phyloP scores from a whole-genome alignment of 64 coral and sea anemone species.

The Actinia tenebrosa region DNA sequence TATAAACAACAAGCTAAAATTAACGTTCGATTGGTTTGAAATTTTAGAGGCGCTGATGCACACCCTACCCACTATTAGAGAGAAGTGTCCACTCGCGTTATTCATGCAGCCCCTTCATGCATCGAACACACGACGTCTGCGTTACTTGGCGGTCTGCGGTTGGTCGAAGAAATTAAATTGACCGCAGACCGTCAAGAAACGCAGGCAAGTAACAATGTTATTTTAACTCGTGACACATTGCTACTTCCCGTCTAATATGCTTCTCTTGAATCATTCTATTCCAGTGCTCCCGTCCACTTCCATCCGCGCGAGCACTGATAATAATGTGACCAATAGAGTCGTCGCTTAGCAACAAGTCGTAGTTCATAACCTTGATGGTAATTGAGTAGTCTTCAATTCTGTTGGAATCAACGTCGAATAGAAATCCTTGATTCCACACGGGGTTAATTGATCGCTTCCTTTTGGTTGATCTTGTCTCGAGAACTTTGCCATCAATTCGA shows the following conservation, averaged over 20 bases:
- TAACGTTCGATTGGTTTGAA: too few relatives aligned
- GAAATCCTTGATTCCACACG: slow-evolving; percentile 82
- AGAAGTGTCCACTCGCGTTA: too few relatives aligned
- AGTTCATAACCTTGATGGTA: slow-evolving; percentile 59
- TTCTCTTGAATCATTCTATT: slow-evolving; percentile 60
- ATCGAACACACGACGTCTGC: too few relatives aligned
- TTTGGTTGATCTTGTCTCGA: slow-evolving; percentile 73
- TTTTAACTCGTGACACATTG: slow-evolving; percentile 63
- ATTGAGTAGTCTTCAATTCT: slow-evolving; percentile 46
- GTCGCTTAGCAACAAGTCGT: slow-evolving; percentile 65
- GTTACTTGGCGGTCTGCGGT: too few relatives aligned
- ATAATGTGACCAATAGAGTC: slow-evolving; percentile 54
- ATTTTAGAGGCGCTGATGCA: too few relatives aligned
- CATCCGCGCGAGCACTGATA: slow-evolving; percentile 43
- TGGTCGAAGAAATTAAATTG: too few relatives aligned
- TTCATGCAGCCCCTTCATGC: too few relatives aligned
- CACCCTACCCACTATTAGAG: too few relatives aligned
- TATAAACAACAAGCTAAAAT: too few relatives aligned
- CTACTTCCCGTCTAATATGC: slow-evolving; percentile 45
- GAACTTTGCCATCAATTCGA: slow-evolving; percentile 22
- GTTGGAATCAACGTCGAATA: slow-evolving; percentile 58
- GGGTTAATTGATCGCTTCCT: slow-evolving; percentile 48
- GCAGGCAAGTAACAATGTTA: not conserved
- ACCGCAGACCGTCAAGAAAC: too few relatives aligned
- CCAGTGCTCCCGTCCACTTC: slow-evolving; percentile 69